A percentile compares a stretch with the other conserved stretches of the same genome.
phyloP scores from a whole-genome alignment of 2,797 vertebrate genomes.

The Bufotes viridis region DNA sequence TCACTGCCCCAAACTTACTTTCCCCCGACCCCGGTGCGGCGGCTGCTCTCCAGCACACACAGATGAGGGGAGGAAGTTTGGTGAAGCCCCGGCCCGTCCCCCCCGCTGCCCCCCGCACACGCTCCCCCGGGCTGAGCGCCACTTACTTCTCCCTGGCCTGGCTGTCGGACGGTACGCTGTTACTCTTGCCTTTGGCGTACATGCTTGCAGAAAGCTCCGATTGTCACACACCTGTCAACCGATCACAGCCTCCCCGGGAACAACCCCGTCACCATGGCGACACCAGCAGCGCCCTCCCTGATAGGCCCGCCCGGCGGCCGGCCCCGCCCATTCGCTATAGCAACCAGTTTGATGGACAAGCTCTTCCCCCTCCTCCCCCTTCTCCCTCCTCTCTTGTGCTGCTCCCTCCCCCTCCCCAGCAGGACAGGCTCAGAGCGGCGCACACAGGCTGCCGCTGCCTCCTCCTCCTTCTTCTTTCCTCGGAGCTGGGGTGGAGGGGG shows the following conservation, averaged over 20 bases:
- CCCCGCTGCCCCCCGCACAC: conserved; percentile 65
- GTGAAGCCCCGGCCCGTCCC: background rate
- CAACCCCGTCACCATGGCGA: conserved; percentile 97
- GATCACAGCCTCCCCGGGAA: conserved; percentile 90
- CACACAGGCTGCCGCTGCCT: conserved; percentile 60
- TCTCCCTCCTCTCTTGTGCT: conserved; percentile 68
- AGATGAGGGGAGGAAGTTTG: conserved; percentile 31
- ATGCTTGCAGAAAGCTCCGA: conserved; percentile 96
- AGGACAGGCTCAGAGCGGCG: conserved; percentile 63
- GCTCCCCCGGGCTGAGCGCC: conserved; percentile 65
- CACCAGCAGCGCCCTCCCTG: conserved; percentile 83
- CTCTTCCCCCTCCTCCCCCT: conserved; percentile 43
- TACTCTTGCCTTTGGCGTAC: conserved; percentile 98
- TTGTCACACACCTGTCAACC: conserved; percentile 98
- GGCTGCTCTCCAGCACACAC: conserved; percentile 31
- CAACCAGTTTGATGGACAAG: conserved; percentile 74
- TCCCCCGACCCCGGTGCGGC: conserved; percentile 11
- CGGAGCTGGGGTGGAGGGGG: conserved; percentile 73
- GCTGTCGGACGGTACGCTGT: conserved; percentile 94
- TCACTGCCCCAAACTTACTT: conserved; percentile 52
- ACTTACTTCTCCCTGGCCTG: conserved; percentile 98
- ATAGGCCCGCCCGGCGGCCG: conserved; percentile 80
- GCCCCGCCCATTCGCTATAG: conserved; percentile 77
- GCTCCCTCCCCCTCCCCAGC: conserved; percentile 52
- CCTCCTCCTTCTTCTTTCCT: conserved; percentile 71